phyloP scores from a whole-genome alignment of 2,113 vertebrate species.

The Aptenodytes patagonicus region DNA sequence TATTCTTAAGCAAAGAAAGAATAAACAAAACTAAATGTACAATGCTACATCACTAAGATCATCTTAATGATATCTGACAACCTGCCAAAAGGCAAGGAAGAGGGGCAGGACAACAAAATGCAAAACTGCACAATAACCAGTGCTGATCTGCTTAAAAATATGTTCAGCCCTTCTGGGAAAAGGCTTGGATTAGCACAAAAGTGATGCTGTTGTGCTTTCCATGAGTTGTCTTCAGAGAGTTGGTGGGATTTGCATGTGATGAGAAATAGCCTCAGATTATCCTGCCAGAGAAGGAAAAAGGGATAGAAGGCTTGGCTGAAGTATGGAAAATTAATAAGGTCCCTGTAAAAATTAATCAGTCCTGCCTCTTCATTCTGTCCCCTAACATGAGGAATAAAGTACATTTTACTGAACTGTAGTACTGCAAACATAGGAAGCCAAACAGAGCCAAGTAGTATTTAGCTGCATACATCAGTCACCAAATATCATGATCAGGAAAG shows the following conservation, averaged over 20 bases:
- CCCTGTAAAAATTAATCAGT: constrained; percentile 15
- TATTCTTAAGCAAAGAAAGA: constrained; percentile 18
- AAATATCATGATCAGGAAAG: neutral
- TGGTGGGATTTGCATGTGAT: constrained; percentile 33
- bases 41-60: constrained; percentile 36
- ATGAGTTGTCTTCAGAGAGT: constrained; percentile 25
- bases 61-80: constrained; percentile 63
- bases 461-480: neutral
- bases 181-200: constrained; percentile 41
- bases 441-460: neutral
- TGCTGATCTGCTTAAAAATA: constrained; percentile 24
- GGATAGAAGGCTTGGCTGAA: neutral
- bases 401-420: neutral
- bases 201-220: constrained; percentile 29
- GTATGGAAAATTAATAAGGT: constrained; percentile 23
- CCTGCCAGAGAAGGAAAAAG: constrained; percentile 18
- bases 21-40: constrained; percentile 53
- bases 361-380: neutral
- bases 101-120: constrained; percentile 24
- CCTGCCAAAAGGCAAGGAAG: constrained; percentile 64
- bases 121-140: constrained; percentile 31
- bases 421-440: neutral
- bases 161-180: constrained; percentile 25
- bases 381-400: neutral
- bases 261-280: constrained; percentile 43